Base-by-base conservation (phyloP, 2,113 vertebrate genomes). In the Saccopteryx bilineata region DNA sequence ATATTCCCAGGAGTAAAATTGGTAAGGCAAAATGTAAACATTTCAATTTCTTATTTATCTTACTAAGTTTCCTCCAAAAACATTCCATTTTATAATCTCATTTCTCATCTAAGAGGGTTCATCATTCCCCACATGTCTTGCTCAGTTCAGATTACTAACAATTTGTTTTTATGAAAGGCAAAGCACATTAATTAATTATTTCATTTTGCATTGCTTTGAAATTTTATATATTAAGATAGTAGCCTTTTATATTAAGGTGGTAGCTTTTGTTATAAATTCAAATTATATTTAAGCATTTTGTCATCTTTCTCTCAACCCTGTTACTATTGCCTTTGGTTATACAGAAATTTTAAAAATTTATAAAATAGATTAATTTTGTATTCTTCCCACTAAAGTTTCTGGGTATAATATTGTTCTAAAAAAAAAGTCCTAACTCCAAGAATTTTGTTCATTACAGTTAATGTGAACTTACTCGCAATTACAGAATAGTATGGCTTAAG, bases 261-360 rank as follows among this genome's bases (percentile, higher is more conserved):
- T 63, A 82, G 60, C 5, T 71, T 78, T 78, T 56, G 48, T 17
- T n/a, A 54, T 71, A 91, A 18, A 4, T 84, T 93, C 84, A 93
- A 95, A 88, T 12, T 39, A 4, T 84, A 68, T 84, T 91, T 78
- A 80, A 72, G 21, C 23, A 63, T 81, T 86, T 83, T 75, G n/a
- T 63, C n/a, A 80, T 80, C 79, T 87, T 68, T 23, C 17, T 58
- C 71, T 95, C 31, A 61, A 66, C 52, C 87, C 63, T 78, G 24
- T 60, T 85, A 50, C 65, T 61, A 86, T n/a, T 87, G 31, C 7
- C 74, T 92, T 94, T 81, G 18, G n/a, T 92, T 87, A 61, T 80
- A 69, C 0, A 93, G 61, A 90, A 69, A 28, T 95, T 95, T 52
- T 24, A 81, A 81, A 39, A 7, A 31, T 91, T 82, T 87, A 79